These are phyloP conservation scores for Tanytarsus gracilentus DNA, from an alignment of 2,888 invertebrate species.

Conservation along the genomic window DNA sequence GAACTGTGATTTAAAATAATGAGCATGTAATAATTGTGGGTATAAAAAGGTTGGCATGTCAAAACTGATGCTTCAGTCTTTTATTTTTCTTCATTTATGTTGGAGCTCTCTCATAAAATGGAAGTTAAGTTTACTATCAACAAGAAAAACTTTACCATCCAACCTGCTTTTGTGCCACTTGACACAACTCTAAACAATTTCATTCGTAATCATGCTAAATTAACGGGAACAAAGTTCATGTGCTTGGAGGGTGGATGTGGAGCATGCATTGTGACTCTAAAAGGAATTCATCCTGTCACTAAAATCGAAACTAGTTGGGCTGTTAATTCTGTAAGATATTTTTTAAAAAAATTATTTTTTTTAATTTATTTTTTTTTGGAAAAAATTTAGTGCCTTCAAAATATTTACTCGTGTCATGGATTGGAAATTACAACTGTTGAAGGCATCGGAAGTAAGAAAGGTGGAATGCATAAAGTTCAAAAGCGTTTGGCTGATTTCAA, in stretches of 20 bases:
- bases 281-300: constrained; percentile 44
- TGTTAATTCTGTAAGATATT: constrained; percentile 56
- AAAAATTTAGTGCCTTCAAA: constrained; percentile 29
- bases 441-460: constrained; percentile 77
- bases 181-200: constrained; percentile 51
- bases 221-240: constrained; percentile 59
- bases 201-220: constrained; percentile 48
- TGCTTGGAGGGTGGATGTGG: constrained; percentile 63
- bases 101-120: too few species aligned
- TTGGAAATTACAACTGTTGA: constrained; percentile 85
- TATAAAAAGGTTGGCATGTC: too few species aligned
- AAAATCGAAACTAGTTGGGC: constrained; percentile 47
- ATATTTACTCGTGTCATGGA: constrained; percentile 57
- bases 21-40: too few species aligned
- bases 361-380: neutral
- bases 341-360: constrained; percentile 12
- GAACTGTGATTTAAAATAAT: too few species aligned
- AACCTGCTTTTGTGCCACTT: constrained; percentile 32
- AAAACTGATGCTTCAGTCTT: too few species aligned
- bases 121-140: too few species aligned
- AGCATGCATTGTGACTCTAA: constrained; percentile 47
- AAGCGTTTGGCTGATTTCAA: constrained; percentile 80
- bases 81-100: too few species aligned
- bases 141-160: too few species aligned
- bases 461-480: constrained; percentile 75